Conservation (phyloP, 1,140 invertebrate genomes). For the Pentalonia nigronervosa region DNA sequence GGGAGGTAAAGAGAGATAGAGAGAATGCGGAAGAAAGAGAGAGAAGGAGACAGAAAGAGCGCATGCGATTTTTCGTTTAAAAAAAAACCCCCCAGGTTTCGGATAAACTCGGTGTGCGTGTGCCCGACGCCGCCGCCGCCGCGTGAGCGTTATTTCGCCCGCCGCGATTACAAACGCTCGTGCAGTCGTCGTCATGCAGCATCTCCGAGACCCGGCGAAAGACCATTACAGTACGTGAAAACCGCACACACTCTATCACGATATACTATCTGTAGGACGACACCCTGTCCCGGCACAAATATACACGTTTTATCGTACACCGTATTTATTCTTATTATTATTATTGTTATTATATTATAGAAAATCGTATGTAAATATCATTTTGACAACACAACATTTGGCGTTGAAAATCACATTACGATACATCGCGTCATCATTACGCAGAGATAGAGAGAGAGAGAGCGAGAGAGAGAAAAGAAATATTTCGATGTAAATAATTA, state of each 20-base stretch:
- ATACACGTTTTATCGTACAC: background rate
- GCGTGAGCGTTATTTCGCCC: background rate
- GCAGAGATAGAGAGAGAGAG: background rate
- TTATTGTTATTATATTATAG: too few species aligned
- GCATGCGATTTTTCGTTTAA: conserved; percentile 28
- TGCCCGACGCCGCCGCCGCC: background rate
- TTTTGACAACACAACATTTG: background rate
- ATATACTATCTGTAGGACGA: background rate
- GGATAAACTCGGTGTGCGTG: background rate
- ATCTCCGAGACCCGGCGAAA: background rate
- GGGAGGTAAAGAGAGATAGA: background rate
- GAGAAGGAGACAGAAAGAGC: background rate
- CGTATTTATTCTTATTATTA: background rate
- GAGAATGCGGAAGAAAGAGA: background rate
- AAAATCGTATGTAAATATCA: background rate
- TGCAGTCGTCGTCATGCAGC: conserved; percentile 32
- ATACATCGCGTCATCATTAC: background rate
- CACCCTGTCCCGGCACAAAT: background rate
- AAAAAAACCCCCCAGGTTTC: background rate
- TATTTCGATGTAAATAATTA: background rate
- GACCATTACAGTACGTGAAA: background rate
- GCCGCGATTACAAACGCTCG: background rate
- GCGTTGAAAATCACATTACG: too few species aligned
- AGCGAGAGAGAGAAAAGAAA: too few species aligned
- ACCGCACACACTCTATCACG: background rate